These are phyloP conservation scores for Mustelus asterias DNA, from an alignment of 2,113 vertebrate species.

Conservation along the genomic window DNA sequence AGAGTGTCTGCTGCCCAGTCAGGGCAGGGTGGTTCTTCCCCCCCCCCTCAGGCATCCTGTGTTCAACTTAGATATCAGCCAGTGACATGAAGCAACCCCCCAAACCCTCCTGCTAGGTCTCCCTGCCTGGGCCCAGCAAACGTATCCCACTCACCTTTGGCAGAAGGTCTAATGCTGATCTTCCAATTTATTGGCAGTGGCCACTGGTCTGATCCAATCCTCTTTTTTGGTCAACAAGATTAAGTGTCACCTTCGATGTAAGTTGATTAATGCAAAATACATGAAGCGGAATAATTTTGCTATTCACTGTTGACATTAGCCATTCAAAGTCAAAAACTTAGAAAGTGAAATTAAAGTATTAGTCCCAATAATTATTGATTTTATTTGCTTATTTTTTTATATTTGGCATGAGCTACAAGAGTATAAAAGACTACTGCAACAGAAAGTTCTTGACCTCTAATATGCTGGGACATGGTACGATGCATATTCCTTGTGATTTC, in stretches of 20 bases:
- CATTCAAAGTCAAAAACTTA: background rate
- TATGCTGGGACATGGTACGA: background rate
- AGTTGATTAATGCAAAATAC: background rate
- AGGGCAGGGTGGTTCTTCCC: no score
- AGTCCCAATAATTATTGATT: background rate
- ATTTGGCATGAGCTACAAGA: background rate
- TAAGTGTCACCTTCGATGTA: background rate
- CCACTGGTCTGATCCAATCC: background rate
- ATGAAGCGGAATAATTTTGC: background rate
- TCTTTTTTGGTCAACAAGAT: background rate
- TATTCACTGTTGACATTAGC: background rate
- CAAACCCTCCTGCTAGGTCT: no score
- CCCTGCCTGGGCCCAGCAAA: no score
- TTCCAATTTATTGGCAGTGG: background rate
- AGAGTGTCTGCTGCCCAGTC: no score
- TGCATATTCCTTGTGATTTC: background rate
- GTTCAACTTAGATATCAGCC: no score
- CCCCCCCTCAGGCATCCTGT: no score
- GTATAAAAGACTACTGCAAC: background rate
- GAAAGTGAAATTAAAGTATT: background rate
- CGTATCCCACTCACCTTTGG: no score
- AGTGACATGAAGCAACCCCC: no score
- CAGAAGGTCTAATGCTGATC: background rate
- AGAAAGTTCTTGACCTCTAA: background rate
- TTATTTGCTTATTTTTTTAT: background rate